Evolutionary conservation across 1,140 invertebrate species (phyloP).

Genomic region (Scaptomyza pallida): DNA sequence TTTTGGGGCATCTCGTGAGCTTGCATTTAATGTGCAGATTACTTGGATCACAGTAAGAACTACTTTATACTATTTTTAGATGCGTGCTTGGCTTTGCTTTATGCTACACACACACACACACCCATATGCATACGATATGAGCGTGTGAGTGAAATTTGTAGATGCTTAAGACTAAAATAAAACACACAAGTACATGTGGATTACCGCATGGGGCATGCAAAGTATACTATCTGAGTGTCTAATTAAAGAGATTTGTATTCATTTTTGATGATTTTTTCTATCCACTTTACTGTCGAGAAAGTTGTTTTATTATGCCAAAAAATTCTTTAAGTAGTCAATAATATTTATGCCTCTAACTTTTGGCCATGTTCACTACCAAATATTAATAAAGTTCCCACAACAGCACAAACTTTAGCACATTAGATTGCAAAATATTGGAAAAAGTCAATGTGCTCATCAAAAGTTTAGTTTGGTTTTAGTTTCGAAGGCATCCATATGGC

Average conservation of each 20-base stretch:
- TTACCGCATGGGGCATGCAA: background rate
- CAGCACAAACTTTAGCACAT: constrained; percentile 5
- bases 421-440: constrained; percentile 22
- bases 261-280: too few relatives aligned
- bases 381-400: background rate
- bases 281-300: too few relatives aligned
- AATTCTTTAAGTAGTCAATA: background rate
- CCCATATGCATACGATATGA: too few relatives aligned
- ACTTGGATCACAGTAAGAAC: constrained; percentile 35
- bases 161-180: constrained; percentile 11
- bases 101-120: background rate
- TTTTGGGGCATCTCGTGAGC: constrained; percentile 26
- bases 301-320: background rate
- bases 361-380: background rate
- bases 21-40: constrained; percentile 44
- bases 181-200: background rate
- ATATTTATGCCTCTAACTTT: background rate
- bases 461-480: constrained; percentile 24
- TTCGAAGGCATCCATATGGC: constrained; percentile 14
- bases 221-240: background rate
- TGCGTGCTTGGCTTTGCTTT: constrained; percentile 36
- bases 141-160: constrained; percentile 17
- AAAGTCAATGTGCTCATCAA: constrained; percentile 25
- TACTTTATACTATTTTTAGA: constrained; percentile 1
- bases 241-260: too few relatives aligned